phyloP scores from a whole-genome alignment of 2,113 vertebrate genomes.

The Lota lota region DNA sequence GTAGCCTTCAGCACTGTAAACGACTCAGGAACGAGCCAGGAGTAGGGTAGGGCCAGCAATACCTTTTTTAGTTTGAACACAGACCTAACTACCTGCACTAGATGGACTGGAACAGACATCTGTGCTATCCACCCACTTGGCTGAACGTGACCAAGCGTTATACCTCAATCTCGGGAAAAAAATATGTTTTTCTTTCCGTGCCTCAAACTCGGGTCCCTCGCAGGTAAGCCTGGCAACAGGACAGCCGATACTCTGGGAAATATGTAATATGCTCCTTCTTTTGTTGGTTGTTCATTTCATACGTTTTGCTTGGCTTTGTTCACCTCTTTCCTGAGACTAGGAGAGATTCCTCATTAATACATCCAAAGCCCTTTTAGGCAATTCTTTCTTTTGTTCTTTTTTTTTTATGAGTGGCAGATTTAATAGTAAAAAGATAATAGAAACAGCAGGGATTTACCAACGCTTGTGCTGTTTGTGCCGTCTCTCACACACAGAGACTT shows the following conservation, averaged over 20 bases:
- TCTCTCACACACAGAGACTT: slow-evolving; percentile 14
- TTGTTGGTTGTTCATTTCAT: slow-evolving; percentile 28
- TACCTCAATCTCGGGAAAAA: slow-evolving; percentile 72
- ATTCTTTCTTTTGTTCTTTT: too few relatives aligned
- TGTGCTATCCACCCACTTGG: slow-evolving; percentile 45
- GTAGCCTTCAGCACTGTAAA: slow-evolving; percentile 72
- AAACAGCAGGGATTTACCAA: too few relatives aligned
- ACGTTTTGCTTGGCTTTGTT: slow-evolving; percentile 37
- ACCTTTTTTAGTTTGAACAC: slow-evolving; percentile 58
- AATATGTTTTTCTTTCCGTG: slow-evolving; percentile 56
- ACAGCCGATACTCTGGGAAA: slow-evolving; percentile 70
- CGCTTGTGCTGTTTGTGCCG: slow-evolving; percentile 1
- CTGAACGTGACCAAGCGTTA: slow-evolving; percentile 48
- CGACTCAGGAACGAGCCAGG: slow-evolving; percentile 70
- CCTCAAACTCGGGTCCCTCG: slow-evolving; percentile 55
- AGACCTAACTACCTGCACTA: slow-evolving; percentile 66
- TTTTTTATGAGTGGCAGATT: too few relatives aligned
- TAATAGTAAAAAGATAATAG: too few relatives aligned
- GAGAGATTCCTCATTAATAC: too few relatives aligned
- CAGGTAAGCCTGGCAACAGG: slow-evolving; percentile 57
- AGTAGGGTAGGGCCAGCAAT: slow-evolving; percentile 68
- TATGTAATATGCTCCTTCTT: slow-evolving; percentile 38
- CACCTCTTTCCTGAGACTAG: slow-evolving; percentile 3
- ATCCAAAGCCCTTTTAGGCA: too few relatives aligned
- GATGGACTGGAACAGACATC: slow-evolving; percentile 40